Evolutionary conservation across 1,140 invertebrate species (phyloP).

Genomic region (Cydia pomonella): DNA sequence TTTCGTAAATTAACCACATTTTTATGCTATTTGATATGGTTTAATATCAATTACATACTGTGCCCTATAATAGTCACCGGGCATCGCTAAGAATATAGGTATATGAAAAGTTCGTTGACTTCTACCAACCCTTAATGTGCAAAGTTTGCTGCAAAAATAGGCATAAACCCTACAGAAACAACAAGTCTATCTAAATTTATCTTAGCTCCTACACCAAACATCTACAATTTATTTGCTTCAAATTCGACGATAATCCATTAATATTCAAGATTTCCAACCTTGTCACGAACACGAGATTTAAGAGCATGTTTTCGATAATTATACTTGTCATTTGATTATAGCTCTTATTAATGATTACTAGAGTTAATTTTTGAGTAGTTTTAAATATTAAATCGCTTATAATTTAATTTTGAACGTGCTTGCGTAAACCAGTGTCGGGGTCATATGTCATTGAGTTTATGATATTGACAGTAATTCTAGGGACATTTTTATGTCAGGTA

Average conservation of each 20-base stretch:
- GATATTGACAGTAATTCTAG: neutral
- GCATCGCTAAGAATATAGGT: no score
- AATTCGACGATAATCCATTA: neutral
- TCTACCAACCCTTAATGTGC: no score
- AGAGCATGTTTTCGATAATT: slow-evolving; percentile 3
- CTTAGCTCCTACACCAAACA: no score
- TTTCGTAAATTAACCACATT: no score
- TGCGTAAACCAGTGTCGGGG: neutral
- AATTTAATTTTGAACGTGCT: slow-evolving; percentile 13
- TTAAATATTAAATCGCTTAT: neutral
- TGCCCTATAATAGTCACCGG: no score
- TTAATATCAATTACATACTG: no score
- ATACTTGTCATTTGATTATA: neutral
- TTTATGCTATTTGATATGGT: no score
- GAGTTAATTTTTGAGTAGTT: neutral
- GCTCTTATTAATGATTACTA: neutral
- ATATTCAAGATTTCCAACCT: slow-evolving; percentile 14
- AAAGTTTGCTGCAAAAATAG: no score
- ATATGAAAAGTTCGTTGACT: no score
- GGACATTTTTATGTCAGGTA: neutral
- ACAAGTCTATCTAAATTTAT: no score
- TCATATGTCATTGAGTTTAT: slow-evolving; percentile 2
- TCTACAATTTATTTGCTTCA: neutral
- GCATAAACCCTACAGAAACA: no score
- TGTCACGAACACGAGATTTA: slow-evolving; percentile 11